phyloP scores from a whole-genome alignment of 2,797 vertebrate species.

The Myotis vivesi region DNA sequence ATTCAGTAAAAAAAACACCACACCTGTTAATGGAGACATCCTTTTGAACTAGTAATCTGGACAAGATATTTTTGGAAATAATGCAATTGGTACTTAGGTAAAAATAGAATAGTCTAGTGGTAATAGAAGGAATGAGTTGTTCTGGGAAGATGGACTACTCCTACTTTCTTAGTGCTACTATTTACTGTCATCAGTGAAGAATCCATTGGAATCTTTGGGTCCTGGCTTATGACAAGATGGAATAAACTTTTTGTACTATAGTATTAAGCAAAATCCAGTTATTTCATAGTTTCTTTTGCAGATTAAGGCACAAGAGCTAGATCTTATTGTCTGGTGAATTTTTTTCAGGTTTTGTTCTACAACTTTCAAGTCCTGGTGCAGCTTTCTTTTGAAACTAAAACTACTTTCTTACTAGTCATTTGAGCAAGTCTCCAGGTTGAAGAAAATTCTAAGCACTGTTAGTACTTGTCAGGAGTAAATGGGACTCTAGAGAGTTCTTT shows the following conservation, averaged over 20 bases:
- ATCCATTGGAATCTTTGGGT: neutral
- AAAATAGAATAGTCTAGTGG: neutral
- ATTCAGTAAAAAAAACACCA: neutral
- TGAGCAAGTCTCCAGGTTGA: slow-evolving; percentile 58
- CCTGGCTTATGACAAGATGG: neutral
- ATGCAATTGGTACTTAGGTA: neutral
- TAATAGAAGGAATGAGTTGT: neutral
- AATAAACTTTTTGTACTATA: neutral
- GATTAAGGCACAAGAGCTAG: neutral
- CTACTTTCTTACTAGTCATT: slow-evolving; percentile 70
- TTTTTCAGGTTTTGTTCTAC: slow-evolving; percentile 30
- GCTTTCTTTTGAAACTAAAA: slow-evolving; percentile 65
- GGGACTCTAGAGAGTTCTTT: slow-evolving; percentile 75
- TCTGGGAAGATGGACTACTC: neutral
- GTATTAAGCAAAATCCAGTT: neutral
- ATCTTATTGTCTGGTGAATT: slow-evolving; percentile 45
- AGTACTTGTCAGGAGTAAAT: slow-evolving; percentile 72
- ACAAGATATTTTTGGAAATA: neutral
- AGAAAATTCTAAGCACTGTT: slow-evolving; percentile 67
- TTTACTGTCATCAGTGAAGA: slow-evolving; percentile 12
- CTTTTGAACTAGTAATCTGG: neutral
- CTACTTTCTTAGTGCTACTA: neutral
- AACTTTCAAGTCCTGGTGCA: slow-evolving; percentile 35
- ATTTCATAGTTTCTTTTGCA: slow-evolving; percentile 34
- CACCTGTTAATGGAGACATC: neutral